Percentiles rank a stretch among this genome's conserved stretches.
Evolutionary conservation across 2,113 vertebrate species (phyloP).

Genomic region (Eupsittula cactorum): DNA sequence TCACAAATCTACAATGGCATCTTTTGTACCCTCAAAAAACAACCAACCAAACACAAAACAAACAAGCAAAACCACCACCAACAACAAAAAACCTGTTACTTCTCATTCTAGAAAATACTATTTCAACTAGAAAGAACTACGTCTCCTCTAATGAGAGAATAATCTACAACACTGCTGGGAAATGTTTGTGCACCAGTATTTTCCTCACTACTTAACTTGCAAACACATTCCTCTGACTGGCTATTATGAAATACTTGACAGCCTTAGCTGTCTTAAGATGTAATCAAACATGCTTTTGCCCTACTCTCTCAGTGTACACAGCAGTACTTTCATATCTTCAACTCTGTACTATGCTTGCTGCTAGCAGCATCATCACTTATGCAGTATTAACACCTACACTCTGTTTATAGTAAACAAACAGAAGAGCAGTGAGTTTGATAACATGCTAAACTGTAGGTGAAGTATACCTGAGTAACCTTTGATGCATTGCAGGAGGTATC

Average conservation of each 20-base stretch:
- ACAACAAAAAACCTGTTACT: background rate
- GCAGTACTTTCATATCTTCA: background rate
- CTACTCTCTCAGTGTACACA: background rate
- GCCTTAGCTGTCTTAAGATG: background rate
- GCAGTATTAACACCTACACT: background rate
- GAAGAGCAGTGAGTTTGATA: background rate
- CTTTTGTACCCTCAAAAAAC: background rate
- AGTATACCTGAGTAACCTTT: background rate
- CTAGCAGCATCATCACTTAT: background rate
- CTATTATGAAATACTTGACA: constrained; percentile 21
- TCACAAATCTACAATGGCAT: background rate
- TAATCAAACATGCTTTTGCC: background rate
- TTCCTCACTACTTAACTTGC: background rate
- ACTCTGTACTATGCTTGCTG: background rate
- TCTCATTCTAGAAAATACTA: background rate
- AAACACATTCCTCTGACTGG: constrained; percentile 13
- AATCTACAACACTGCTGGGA: background rate
- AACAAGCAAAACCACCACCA: background rate
- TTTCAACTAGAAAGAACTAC: background rate
- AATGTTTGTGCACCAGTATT: background rate
- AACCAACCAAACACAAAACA: background rate
- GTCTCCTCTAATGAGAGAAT: background rate
- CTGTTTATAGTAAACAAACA: background rate
- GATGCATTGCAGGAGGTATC: background rate
- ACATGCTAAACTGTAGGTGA: background rate